These are phyloP conservation scores for Hystrix cristata DNA, from an alignment of 2,113 vertebrate species.

Conservation along the genomic window DNA sequence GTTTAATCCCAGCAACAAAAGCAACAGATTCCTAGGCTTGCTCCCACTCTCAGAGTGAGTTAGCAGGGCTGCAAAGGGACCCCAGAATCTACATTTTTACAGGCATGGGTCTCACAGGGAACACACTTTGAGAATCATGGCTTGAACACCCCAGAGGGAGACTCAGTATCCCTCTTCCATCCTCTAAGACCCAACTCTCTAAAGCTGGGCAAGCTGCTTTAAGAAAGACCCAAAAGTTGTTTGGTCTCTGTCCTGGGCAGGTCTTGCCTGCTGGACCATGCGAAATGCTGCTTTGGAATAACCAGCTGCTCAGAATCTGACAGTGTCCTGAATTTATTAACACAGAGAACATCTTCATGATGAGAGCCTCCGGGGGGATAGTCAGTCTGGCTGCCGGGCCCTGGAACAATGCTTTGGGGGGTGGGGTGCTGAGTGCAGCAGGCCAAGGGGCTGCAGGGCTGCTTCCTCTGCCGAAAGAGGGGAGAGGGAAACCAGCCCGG, in stretches of 20 bases:
- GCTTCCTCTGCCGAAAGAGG: accelerated
- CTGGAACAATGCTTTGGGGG: slow-evolving; percentile 47
- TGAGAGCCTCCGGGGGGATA: slow-evolving; percentile 78
- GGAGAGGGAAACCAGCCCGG: neutral
- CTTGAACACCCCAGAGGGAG: neutral
- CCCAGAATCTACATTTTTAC: neutral
- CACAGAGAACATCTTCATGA: slow-evolving; percentile 67
- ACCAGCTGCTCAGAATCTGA: slow-evolving; percentile 68
- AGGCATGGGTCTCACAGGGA: neutral
- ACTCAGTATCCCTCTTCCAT: neutral
- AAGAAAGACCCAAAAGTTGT: slow-evolving; percentile 30
- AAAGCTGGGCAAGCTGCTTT: neutral
- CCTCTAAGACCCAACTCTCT: neutral
- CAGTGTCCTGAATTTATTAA: slow-evolving; percentile 80
- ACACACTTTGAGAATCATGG: neutral
- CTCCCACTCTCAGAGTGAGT: neutral
- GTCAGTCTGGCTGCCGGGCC: slow-evolving; percentile 68
- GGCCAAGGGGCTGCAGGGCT: neutral
- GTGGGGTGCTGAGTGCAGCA: neutral
- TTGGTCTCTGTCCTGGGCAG: neutral
- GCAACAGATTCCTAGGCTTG: neutral
- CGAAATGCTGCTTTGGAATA: slow-evolving; percentile 72
- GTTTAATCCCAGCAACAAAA: neutral
- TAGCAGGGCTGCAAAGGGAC: neutral
- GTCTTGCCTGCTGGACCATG: neutral